phyloP scores from a whole-genome alignment of 2,797 vertebrate genomes.

The Lacerta agilis region DNA sequence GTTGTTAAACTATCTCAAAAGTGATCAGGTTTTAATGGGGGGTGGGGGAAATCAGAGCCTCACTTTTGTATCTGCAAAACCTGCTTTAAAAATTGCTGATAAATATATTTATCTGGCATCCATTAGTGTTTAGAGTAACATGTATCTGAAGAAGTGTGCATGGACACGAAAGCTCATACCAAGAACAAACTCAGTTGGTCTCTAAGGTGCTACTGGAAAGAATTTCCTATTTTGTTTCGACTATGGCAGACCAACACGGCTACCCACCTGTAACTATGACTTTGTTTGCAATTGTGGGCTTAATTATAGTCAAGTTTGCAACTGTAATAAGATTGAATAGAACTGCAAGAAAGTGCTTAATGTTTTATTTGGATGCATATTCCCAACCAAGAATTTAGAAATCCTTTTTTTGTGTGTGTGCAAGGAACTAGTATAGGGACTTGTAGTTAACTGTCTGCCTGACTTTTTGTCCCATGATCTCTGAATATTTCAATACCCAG shows the following conservation, averaged over 20 bases:
- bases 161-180: too few species aligned
- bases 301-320: neutral
- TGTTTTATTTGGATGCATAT: neutral
- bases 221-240: too few species aligned
- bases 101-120: neutral
- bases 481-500: neutral
- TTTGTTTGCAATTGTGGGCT: neutral
- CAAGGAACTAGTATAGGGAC: neutral
- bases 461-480: neutral
- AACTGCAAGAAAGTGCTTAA: neutral
- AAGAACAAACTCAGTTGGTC: too few species aligned
- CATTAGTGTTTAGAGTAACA: neutral
- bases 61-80: neutral
- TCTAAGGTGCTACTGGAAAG: too few species aligned
- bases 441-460: neutral
- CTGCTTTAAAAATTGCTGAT: neutral
- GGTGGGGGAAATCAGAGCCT: neutral
- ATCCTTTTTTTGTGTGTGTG: neutral
- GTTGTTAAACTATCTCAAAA: constrained; percentile 9
- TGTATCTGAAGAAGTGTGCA: too few species aligned
- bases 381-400: neutral
- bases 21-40: neutral
- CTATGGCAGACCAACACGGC: too few species aligned
- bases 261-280: too few species aligned
- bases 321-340: neutral